phyloP scores from a whole-genome alignment of 2,113 vertebrate species.

The Myxocyprinus asiaticus region DNA sequence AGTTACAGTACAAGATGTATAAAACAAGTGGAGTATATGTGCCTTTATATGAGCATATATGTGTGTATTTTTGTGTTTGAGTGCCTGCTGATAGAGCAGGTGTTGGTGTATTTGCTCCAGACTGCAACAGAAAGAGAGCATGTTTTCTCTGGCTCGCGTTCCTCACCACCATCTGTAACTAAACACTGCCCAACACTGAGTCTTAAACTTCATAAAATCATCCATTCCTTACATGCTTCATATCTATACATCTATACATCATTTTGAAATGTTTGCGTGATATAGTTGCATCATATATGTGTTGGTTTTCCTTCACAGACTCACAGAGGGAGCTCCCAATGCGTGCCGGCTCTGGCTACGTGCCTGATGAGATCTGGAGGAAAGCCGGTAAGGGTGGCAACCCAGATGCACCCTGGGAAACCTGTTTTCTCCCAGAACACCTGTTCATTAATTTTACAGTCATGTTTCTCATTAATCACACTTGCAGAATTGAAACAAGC shows the following conservation, averaged over 20 bases:
- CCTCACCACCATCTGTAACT: constrained; percentile 55
- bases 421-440: constrained; percentile 45
- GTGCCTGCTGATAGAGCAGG: constrained; percentile 59
- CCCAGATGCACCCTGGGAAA: constrained; percentile 39
- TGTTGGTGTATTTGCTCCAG: constrained; percentile 53
- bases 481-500: neutral
- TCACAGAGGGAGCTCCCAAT: constrained; percentile 86
- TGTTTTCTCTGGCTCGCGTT: constrained; percentile 49
- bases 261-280: constrained; percentile 22
- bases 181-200: constrained; percentile 44
- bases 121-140: constrained; percentile 48
- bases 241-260: neutral
- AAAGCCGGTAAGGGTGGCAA: constrained; percentile 86
- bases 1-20: neutral
- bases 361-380: constrained; percentile 98
- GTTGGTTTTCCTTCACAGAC: constrained; percentile 75
- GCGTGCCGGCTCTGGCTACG: constrained; percentile 87
- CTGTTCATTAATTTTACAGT: constrained; percentile 29
- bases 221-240: neutral
- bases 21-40: neutral
- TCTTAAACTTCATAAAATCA: neutral
- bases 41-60: neutral
- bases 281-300: constrained; percentile 35
- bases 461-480: neutral
- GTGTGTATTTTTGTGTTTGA: constrained; percentile 13